phyloP scores from a whole-genome alignment of 2,113 vertebrate species.

The Coturnix japonica region DNA sequence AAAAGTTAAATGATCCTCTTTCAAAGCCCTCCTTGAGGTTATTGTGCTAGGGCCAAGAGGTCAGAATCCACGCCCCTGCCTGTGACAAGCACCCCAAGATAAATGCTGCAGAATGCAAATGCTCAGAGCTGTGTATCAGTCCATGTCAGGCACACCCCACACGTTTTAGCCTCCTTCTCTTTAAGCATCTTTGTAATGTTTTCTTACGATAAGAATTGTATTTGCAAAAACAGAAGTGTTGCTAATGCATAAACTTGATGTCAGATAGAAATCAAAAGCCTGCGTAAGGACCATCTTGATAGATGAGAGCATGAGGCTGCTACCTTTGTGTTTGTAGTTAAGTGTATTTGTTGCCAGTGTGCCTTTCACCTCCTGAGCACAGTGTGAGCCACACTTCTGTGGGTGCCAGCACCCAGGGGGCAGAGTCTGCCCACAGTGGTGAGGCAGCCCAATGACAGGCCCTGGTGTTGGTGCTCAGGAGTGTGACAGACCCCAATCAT shows the following conservation, averaged over 20 bases:
- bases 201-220: not conserved
- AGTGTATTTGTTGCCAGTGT: not conserved
- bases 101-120: not conserved
- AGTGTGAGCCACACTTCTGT: not conserved
- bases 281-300: not conserved
- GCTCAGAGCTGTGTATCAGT: not conserved
- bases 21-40: not conserved
- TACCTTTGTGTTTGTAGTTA: not conserved
- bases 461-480: too few species aligned
- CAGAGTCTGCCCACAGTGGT: not conserved
- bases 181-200: not conserved
- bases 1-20: not conserved
- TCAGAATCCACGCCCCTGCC: not conserved
- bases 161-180: not conserved
- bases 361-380: not conserved
- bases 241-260: not conserved
- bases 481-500: not conserved
- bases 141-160: not conserved
- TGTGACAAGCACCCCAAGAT: not conserved
- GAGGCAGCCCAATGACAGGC: not conserved
- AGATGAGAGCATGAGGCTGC: not conserved
- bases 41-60: slow-evolving; percentile 25
- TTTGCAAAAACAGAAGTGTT: not conserved
- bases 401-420: not conserved
- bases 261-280: not conserved